phyloP scores from a whole-genome alignment of 2,888 invertebrate genomes.

The Priocnemis perturbator region DNA sequence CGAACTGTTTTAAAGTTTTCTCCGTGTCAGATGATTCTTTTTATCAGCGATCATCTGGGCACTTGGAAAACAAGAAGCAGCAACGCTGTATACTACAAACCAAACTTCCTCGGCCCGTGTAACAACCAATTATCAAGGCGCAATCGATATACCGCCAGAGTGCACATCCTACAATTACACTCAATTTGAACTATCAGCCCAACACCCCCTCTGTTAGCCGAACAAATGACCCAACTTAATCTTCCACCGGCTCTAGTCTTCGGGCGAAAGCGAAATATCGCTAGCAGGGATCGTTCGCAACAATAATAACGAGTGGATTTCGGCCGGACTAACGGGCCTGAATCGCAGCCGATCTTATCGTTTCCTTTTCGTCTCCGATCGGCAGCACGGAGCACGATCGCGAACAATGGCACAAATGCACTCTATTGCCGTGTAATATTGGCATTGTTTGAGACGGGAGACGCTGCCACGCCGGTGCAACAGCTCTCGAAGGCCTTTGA shows the following conservation, averaged over 20 bases:
- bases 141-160: background rate
- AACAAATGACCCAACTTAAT: background rate
- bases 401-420: slow-evolving; percentile 44
- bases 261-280: too few species aligned
- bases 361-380: background rate
- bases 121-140: background rate
- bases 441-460: slow-evolving; percentile 49
- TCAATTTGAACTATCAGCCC: too few species aligned
- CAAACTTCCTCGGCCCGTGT: background rate
- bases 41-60: too few species aligned
- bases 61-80: too few species aligned
- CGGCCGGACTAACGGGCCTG: background rate
- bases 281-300: background rate
- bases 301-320: too few species aligned
- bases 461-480: slow-evolving; percentile 38
- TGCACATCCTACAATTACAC: background rate
- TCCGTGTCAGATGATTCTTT: too few species aligned
- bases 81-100: too few species aligned
- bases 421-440: slow-evolving; percentile 53
- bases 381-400: slow-evolving; percentile 8
- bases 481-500: slow-evolving; percentile 47
- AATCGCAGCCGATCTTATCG: background rate
- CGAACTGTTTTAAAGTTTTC: too few species aligned
- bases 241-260: too few species aligned
- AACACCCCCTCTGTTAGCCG: background rate